Conservation (phyloP, 2,797 vertebrate species). For the Rhinichthys osculus region DNA sequence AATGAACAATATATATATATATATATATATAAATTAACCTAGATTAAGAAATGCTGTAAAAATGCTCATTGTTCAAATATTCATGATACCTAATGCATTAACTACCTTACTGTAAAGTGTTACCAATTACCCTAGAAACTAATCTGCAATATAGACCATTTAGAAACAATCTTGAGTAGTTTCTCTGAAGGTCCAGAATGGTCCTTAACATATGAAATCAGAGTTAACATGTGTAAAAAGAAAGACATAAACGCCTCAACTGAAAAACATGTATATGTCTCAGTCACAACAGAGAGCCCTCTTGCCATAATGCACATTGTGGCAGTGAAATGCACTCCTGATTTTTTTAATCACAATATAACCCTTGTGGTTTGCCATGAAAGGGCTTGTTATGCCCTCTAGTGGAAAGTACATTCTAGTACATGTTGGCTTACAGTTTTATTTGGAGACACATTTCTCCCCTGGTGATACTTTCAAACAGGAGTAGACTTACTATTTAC, state of each 20-base stretch:
- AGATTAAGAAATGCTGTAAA: background rate
- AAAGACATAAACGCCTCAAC: background rate
- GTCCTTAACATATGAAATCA: slow-evolving; percentile 19
- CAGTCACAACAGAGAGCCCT: slow-evolving; percentile 17
- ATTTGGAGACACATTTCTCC: background rate
- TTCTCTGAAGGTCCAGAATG: background rate
- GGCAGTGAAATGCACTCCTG: background rate
- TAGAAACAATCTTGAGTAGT: background rate
- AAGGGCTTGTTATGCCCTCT: slow-evolving; percentile 24
- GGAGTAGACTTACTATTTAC: background rate
- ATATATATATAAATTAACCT: background rate
- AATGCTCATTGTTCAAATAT: background rate
- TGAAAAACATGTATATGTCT: slow-evolving; percentile 37
- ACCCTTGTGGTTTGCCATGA: background rate
- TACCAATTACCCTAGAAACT: background rate
- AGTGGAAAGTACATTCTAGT: slow-evolving; percentile 28
- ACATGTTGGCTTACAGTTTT: background rate
- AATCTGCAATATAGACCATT: background rate
- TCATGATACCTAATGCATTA: background rate
- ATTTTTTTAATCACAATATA: background rate
- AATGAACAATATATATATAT: background rate
- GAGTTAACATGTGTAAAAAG: slow-evolving; percentile 12
- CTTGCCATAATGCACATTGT: background rate
- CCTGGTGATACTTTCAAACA: background rate
- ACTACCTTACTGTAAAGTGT: background rate